A percentile compares a stretch with the other conserved stretches of the same genome.
phyloP scores from a whole-genome alignment of 1,140 invertebrate species.

The Lanistes nyassanus region DNA sequence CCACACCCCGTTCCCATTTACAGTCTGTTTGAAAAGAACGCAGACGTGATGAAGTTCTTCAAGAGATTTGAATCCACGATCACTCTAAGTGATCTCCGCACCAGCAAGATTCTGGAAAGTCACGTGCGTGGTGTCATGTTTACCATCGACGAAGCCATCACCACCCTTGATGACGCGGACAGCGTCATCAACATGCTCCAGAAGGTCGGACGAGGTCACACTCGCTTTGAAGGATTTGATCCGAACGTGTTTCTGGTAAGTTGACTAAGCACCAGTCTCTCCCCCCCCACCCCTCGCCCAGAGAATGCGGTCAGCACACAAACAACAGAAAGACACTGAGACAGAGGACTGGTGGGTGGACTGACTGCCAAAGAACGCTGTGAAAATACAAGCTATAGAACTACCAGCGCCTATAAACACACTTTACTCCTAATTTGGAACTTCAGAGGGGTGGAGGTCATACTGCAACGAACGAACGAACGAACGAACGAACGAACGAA shows the following conservation, averaged over 20 bases:
- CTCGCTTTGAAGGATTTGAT: slow-evolving; percentile 49
- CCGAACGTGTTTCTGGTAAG: slow-evolving; percentile 44
- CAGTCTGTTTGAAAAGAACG: slow-evolving; percentile 89
- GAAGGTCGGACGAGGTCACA: slow-evolving; percentile 84
- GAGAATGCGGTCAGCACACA: too few relatives aligned
- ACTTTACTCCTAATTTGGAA: too few relatives aligned
- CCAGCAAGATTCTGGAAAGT: slow-evolving; percentile 81
- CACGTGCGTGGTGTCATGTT: slow-evolving; percentile 90
- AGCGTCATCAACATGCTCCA: slow-evolving; percentile 84
- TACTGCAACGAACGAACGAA: too few relatives aligned
- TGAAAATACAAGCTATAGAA: too few relatives aligned
- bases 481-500: too few relatives aligned
- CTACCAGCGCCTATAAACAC: too few relatives aligned
- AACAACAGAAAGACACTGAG: too few relatives aligned
- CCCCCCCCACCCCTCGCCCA: too few relatives aligned
- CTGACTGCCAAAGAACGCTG: too few relatives aligned
- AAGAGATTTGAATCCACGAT: slow-evolving; percentile 81
- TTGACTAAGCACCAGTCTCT: too few relatives aligned
- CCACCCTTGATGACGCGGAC: slow-evolving; percentile 84
- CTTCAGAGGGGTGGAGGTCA: too few relatives aligned
- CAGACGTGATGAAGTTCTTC: slow-evolving; percentile 83
- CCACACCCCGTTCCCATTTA: slow-evolving; percentile 31
- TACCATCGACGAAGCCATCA: slow-evolving; percentile 83
- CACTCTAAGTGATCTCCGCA: slow-evolving; percentile 83
- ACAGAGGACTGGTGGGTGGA: too few relatives aligned